Conservation (phyloP, 2,797 vertebrate genomes). For the Eleutherodactylus coqui region DNA sequence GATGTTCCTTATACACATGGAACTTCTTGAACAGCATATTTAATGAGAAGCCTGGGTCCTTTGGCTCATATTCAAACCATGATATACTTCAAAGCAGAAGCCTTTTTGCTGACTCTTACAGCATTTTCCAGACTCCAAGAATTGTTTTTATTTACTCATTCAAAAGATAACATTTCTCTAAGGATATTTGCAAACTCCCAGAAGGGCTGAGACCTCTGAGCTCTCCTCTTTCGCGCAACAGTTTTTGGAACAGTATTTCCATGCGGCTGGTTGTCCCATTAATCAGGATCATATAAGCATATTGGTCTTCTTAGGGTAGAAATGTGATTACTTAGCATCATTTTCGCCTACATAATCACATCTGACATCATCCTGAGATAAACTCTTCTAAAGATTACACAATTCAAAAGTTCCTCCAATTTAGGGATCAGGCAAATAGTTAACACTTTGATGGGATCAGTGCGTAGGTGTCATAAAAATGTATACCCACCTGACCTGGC, state of each 20-base stretch:
- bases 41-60: too few relatives aligned
- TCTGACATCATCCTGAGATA: background rate
- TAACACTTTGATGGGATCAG: too few relatives aligned
- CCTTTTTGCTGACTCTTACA: slow-evolving; percentile 29
- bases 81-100: slow-evolving; percentile 14
- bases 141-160: slow-evolving; percentile 57
- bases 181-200: slow-evolving; percentile 39
- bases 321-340: background rate
- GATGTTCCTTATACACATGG: too few relatives aligned
- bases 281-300: background rate
- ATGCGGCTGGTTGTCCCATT: background rate
- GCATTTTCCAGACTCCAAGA: slow-evolving; percentile 34
- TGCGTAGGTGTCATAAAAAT: too few relatives aligned
- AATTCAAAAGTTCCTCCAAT: too few relatives aligned
- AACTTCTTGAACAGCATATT: background rate
- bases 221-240: background rate
- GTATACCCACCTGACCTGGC: too few relatives aligned
- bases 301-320: background rate
- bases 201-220: slow-evolving; percentile 42
- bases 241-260: slow-evolving; percentile 19
- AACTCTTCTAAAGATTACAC: background rate
- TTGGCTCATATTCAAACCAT: slow-evolving; percentile 18
- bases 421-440: too few relatives aligned
- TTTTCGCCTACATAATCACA: background rate
- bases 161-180: slow-evolving; percentile 55